Base-by-base conservation (phyloP, 2,113 vertebrate species). In the Tychaedon coryphoeus region DNA sequence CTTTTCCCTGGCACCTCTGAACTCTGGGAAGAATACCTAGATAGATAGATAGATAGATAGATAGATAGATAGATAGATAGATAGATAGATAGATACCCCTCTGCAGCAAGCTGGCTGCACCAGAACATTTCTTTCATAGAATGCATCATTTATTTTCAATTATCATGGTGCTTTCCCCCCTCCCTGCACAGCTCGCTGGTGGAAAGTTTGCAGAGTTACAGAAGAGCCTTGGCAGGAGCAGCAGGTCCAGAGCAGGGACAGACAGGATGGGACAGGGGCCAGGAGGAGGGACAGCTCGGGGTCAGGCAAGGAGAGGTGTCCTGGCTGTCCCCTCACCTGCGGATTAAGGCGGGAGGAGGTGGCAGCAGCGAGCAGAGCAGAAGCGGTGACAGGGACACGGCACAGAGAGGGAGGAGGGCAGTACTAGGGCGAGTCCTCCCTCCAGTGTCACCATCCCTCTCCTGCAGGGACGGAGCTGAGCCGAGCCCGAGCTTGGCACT, bases 61-160 rank as follows among this genome's bases (percentile, higher is more conserved):
- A 2, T 29, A 34, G 51, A 53, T 50, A 50, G 48, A 50, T 50
- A 50, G 48, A 50, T 50, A 15, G 48, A 50, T 50, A 50, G 48
- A 50, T 25, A 40, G 5, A 33, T 14, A 64, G 53, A 83, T 34
- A 72, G 90, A 75, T 24, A 45, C 17, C 7, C 25, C 58, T 50
- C 85, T 5, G 47, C 89, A 95, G 94, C 70, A 56, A 90, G 84
- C 61, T 8, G 24, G 67, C 90, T 95, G 75, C 87, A 71, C 73
- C 93, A 89, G 95, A 70, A 95, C 93, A 86, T 95, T 96, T 69
- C 90, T 97, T 94, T 97, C 92, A 88, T 79, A 88, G 69, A 86
- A 97, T 92, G 96, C 96, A 92, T 80, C 97, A 96, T 97, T 97
- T 97, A 95, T 97, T 97, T 97, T 96, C 96, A 98, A 97, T 97